Percentiles rank a stretch among this genome's conserved stretches.
Conservation (phyloP, 2,888 invertebrate species). For the Cryptophagus acutangulus region DNA sequence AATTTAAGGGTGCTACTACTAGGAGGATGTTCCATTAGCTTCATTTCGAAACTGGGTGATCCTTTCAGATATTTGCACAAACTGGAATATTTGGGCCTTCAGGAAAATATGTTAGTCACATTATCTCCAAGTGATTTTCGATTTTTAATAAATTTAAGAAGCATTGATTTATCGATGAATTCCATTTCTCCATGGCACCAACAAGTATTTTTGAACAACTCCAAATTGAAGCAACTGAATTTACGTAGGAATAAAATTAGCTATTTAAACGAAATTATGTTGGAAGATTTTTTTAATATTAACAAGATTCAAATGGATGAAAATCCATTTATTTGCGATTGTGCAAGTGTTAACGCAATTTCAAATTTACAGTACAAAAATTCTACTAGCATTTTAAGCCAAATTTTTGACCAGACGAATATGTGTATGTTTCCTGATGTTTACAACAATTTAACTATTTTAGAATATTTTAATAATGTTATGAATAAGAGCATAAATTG, state of each 20-base stretch:
- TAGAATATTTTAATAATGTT: constrained; percentile 26
- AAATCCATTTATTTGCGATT: constrained; percentile 56
- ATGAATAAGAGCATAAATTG: constrained; percentile 22
- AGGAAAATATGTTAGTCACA: constrained; percentile 50
- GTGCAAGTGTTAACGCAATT: constrained; percentile 31
- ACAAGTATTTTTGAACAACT: constrained; percentile 49
- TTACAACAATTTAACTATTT: constrained; percentile 24
- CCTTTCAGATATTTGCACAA: constrained; percentile 52
- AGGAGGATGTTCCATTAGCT: constrained; percentile 51
- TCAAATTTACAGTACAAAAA: background rate
- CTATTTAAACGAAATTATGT: constrained; percentile 54
- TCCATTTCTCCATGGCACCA: constrained; percentile 53
- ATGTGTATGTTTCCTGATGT: background rate
- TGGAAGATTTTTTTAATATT: constrained; percentile 52
- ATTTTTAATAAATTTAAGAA: constrained; percentile 47
- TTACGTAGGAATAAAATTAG: constrained; percentile 55
- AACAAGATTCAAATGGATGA: constrained; percentile 49
- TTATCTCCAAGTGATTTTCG: constrained; percentile 48
- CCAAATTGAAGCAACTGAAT: constrained; percentile 44
- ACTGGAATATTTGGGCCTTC: constrained; percentile 51
- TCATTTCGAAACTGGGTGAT: constrained; percentile 47
- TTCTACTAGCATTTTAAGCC: no score
- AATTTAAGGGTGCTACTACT: constrained; percentile 51
- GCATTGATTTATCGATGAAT: constrained; percentile 53
- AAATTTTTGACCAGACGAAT: no score